These are phyloP conservation scores for Galbula dea DNA, from an alignment of 2,113 vertebrate species.

Conservation along the genomic window DNA sequence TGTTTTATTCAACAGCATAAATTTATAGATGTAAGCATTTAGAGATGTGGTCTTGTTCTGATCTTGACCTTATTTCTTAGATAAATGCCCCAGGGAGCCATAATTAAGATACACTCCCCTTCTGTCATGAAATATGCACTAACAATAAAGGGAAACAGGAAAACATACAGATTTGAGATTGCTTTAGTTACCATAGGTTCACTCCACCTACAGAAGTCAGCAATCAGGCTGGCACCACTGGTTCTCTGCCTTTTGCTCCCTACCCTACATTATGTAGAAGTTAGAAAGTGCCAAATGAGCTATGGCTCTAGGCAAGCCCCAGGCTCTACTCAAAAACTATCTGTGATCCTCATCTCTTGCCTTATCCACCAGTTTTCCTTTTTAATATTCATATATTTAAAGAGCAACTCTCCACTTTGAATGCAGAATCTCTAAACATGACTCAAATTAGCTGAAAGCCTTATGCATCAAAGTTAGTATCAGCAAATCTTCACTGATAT, in stretches of 20 bases:
- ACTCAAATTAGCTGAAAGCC: neutral
- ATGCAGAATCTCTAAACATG: neutral
- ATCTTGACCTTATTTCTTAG: neutral
- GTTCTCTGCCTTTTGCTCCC: neutral
- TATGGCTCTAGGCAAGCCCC: neutral
- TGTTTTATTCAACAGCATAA: neutral
- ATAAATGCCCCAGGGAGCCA: neutral
- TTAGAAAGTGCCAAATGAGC: neutral
- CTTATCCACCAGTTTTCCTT: neutral
- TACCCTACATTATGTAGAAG: neutral
- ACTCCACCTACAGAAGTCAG: neutral
- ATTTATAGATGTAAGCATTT: neutral
- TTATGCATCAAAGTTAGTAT: neutral
- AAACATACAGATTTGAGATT: neutral
- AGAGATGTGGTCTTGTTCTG: neutral
- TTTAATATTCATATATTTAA: neutral
- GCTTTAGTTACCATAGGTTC: neutral
- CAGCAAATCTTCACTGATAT: neutral
- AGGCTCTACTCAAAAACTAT: neutral
- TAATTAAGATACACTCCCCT: neutral
- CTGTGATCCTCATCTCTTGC: neutral
- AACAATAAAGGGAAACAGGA: neutral
- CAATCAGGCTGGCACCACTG: neutral
- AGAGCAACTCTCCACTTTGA: neutral
- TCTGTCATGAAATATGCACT: neutral